phyloP scores from a whole-genome alignment of 2,888 invertebrate genomes.

The Eristalis pertinax region DNA sequence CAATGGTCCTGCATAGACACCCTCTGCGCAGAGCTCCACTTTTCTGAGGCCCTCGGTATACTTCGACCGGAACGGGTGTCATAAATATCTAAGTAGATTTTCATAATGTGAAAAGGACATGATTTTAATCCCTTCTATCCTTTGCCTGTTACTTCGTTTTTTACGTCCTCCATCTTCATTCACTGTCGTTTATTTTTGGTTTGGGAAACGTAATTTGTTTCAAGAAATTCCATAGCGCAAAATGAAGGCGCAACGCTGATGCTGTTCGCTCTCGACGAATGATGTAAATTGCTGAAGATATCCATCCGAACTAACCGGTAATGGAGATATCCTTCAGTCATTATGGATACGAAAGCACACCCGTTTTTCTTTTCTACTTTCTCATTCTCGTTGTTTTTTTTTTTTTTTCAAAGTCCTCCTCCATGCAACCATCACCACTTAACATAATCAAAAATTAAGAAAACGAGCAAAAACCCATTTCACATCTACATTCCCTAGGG shows the following conservation, averaged over 20 bases:
- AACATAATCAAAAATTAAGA: constrained; percentile 72
- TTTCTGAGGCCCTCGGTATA: neutral
- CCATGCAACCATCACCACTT: constrained; percentile 56
- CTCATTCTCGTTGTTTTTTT: constrained; percentile 2
- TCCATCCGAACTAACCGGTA: constrained; percentile 60
- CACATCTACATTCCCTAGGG: constrained; percentile 65
- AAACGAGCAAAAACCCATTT: constrained; percentile 62
- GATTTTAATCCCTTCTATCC: constrained; percentile 51
- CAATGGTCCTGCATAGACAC: constrained; percentile 2
- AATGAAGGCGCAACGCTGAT: constrained; percentile 22
- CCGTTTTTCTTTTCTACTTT: constrained; percentile 7
- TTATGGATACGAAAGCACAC: constrained; percentile 13
- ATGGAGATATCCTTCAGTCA: constrained; percentile 63
- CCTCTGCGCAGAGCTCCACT: neutral
- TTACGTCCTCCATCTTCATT: neutral
- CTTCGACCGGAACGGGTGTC: constrained; percentile 33
- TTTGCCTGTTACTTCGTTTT: neutral
- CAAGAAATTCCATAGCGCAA: constrained; percentile 13
- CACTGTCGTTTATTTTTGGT: neutral
- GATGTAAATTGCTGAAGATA: constrained; percentile 51
- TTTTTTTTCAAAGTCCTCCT: neutral
- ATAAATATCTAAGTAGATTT: constrained; percentile 58
- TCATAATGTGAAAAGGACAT: constrained; percentile 61
- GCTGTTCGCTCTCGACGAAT: constrained; percentile 19
- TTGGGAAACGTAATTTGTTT: constrained; percentile 22